Evolutionary conservation across 1,140 invertebrate species (phyloP).

Genomic region (Mamestra configurata): DNA sequence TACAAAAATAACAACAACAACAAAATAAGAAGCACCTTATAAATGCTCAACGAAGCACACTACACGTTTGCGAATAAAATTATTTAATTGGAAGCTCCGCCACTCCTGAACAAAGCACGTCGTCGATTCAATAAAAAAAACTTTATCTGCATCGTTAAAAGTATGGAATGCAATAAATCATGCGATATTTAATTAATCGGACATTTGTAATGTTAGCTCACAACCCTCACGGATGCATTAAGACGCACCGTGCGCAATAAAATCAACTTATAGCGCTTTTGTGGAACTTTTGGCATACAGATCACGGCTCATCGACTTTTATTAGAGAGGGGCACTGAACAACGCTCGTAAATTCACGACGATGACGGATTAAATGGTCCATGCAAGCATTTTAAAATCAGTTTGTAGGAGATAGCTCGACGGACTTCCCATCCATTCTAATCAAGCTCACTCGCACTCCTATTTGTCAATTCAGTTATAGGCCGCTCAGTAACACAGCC

Average conservation of each 20-base stretch:
- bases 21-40: background rate
- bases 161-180: conserved; percentile 45
- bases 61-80: background rate
- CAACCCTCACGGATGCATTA: conserved; percentile 52
- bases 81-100: background rate
- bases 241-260: conserved; percentile 63
- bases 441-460: conserved; percentile 7
- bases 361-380: conserved; percentile 81
- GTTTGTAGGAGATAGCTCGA: conserved; percentile 43
- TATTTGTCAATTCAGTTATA: conserved; percentile 36
- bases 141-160: conserved; percentile 21
- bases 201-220: conserved; percentile 39
- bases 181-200: conserved; percentile 47
- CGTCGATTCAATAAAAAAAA: background rate
- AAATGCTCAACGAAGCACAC: background rate
- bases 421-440: conserved; percentile 22
- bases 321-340: conserved; percentile 72
- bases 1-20: background rate
- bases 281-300: conserved; percentile 73
- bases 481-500: background rate
- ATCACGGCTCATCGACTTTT: conserved; percentile 83
- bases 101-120: background rate
- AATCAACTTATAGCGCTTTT: conserved; percentile 65
- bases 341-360: conserved; percentile 74
- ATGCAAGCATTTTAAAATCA: conserved; percentile 69